Evolutionary conservation across 2,113 vertebrate genomes (phyloP).

Genomic region (Ibidorhyncha struthersii): DNA sequence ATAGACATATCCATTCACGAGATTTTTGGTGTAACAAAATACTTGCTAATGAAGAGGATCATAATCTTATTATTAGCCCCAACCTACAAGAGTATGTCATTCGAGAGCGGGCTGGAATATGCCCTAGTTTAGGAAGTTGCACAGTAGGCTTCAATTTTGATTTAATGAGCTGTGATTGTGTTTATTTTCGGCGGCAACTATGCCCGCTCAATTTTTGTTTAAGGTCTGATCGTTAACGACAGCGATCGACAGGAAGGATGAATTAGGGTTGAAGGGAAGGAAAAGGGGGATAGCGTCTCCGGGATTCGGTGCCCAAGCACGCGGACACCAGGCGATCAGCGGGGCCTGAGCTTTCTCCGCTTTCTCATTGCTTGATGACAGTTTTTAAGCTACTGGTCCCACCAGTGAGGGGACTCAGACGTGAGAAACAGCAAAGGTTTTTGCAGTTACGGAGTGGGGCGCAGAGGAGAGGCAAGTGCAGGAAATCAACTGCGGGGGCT

Average conservation of each 20-base stretch:
- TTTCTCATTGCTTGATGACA: background rate
- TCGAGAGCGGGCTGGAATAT: background rate
- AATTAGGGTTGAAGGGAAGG: background rate
- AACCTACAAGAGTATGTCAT: conserved; percentile 39
- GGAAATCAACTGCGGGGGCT: background rate
- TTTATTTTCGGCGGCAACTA: conserved; percentile 50
- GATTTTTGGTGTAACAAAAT: conserved; percentile 67
- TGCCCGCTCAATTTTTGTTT: background rate
- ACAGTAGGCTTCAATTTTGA: conserved; percentile 31
- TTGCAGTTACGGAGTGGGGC: background rate
- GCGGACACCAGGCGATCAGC: background rate
- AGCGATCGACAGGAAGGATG: background rate
- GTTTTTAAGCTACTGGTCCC: background rate
- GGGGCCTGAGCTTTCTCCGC: background rate
- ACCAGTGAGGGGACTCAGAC: background rate
- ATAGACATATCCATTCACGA: conserved; percentile 54
- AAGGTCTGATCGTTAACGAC: conserved; percentile 1
- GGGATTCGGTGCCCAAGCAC: background rate
- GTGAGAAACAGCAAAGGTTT: background rate
- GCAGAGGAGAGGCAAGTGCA: background rate
- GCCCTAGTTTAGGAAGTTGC: conserved; percentile 63
- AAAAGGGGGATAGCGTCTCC: background rate
- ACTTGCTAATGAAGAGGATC: conserved; percentile 68
- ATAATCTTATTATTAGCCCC: conserved; percentile 61
- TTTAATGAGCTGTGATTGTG: conserved; percentile 63